Evolutionary conservation across 1,140 invertebrate genomes (phyloP).

Genomic region (Ridgeia piscesae): DNA sequence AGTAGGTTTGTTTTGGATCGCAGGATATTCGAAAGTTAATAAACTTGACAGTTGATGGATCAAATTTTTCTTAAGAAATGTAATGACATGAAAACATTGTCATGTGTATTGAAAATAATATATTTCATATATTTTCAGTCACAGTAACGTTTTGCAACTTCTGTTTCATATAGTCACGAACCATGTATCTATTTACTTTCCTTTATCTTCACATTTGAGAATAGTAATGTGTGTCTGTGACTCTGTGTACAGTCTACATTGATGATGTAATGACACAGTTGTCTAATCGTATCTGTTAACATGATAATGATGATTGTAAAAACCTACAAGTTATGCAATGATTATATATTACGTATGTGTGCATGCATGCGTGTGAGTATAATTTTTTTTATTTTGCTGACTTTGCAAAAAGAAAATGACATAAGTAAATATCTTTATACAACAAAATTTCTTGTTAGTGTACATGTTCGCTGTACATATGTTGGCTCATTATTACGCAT

Average conservation of each 20-base stretch:
- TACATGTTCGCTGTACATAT: background rate
- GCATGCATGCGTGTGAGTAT: no score
- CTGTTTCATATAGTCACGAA: no score
- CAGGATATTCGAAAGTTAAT: background rate
- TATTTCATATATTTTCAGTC: background rate
- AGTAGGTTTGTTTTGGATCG: background rate
- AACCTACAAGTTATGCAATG: background rate
- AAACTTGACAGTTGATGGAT: background rate
- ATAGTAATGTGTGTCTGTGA: background rate
- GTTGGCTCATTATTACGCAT: background rate
- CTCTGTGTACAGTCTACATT: background rate
- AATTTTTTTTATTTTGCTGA: background rate
- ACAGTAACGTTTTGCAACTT: no score
- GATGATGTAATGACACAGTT: background rate
- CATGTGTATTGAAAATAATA: background rate
- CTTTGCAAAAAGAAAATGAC: background rate
- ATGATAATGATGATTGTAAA: no score
- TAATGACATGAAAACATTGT: background rate
- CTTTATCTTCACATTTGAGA: background rate
- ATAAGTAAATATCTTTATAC: background rate
- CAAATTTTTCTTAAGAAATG: background rate
- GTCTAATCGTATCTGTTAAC: background rate
- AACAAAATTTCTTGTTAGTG: background rate
- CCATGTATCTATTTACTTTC: background rate
- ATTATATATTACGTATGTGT: no score